These are phyloP conservation scores for Muntiacus reevesi DNA, from an alignment of 2,113 vertebrate species.

Conservation along the genomic window DNA sequence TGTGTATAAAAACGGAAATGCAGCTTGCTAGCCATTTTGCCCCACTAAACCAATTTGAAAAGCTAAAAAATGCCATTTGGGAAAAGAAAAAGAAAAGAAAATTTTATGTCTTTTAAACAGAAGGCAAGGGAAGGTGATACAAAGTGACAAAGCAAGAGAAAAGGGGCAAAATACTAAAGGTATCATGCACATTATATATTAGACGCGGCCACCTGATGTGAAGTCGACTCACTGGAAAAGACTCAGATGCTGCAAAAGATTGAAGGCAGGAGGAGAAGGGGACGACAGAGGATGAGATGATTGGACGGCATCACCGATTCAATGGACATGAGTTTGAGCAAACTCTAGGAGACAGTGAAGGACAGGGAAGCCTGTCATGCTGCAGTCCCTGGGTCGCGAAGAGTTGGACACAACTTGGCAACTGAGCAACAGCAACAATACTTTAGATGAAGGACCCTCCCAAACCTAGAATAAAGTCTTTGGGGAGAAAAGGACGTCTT, in stretches of 20 bases:
- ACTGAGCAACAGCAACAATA: neutral
- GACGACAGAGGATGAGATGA: neutral
- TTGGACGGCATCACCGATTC: neutral
- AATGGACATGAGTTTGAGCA: neutral
- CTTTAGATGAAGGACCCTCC: neutral
- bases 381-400: neutral
- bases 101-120: neutral
- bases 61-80: neutral
- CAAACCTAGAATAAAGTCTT: neutral
- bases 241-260: neutral
- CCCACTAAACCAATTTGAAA: constrained; percentile 54
- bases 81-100: neutral
- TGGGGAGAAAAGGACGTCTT: neutral
- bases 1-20: constrained; percentile 77
- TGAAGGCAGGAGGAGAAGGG: neutral
- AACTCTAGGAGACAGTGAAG: neutral
- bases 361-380: neutral
- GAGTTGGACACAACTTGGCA: neutral
- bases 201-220: neutral
- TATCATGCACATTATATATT: neutral
- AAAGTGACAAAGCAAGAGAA: constrained; percentile 2
- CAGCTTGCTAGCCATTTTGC: constrained; percentile 68
- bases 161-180: neutral
- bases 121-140: neutral
- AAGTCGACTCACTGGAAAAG: neutral